Evolutionary conservation across 2,113 vertebrate genomes (phyloP).

Genomic region (Cebidichthys violaceus): DNA sequence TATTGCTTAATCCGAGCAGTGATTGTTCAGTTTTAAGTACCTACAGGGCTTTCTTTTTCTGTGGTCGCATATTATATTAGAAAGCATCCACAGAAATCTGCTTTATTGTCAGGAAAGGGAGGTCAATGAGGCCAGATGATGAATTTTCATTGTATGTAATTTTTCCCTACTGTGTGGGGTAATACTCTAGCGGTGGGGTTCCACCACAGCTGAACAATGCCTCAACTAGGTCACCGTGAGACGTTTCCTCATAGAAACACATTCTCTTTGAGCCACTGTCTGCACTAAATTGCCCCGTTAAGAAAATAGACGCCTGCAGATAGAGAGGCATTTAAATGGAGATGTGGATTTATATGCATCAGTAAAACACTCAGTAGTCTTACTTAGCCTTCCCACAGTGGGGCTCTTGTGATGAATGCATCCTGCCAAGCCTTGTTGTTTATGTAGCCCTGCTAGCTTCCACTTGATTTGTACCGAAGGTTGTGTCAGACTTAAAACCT

Average conservation of each 20-base stretch:
- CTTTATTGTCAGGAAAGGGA: background rate
- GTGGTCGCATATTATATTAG: background rate
- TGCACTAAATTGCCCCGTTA: conserved; percentile 63
- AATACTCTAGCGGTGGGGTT: conserved; percentile 41
- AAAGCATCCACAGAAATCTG: background rate
- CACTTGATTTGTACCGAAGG: conserved; percentile 55
- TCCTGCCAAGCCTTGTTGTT: conserved; percentile 65
- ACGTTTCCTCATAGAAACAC: conserved; percentile 63
- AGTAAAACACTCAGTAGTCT: conserved; percentile 64
- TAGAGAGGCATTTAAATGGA: conserved; percentile 64
- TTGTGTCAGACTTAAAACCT: conserved; percentile 48
- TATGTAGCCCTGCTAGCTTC: conserved; percentile 54
- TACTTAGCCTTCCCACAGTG: conserved; percentile 62
- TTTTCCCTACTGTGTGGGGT: conserved; percentile 35
- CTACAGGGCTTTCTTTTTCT: background rate
- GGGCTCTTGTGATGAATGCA: conserved; percentile 62
- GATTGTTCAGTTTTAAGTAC: background rate
- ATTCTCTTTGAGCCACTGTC: conserved; percentile 68
- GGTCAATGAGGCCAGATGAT: conserved; percentile 30
- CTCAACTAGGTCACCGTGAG: conserved; percentile 59
- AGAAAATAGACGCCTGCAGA: conserved; percentile 61
- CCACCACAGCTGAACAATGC: conserved; percentile 62
- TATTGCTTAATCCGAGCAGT: background rate
- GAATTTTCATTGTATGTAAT: conserved; percentile 50
- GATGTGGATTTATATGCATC: conserved; percentile 69